Percentiles rank a stretch among this genome's conserved stretches.
Conservation (phyloP, 2,113 vertebrate species). For the Hyla sarda region DNA sequence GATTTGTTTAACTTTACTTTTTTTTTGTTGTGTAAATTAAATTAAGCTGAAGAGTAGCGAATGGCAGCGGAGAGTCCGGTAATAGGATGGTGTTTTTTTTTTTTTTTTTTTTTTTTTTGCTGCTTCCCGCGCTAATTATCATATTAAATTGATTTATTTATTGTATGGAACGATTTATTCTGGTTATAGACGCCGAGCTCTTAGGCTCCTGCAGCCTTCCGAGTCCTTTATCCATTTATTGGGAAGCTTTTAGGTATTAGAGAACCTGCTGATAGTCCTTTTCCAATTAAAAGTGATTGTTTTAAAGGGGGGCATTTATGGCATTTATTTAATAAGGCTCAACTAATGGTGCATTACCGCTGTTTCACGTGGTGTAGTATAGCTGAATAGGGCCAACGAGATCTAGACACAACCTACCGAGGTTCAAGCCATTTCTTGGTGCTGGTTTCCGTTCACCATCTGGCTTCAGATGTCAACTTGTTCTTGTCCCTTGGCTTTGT, state of each 20-base stretch:
- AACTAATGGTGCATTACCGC: not conserved
- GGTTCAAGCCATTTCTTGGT: not conserved
- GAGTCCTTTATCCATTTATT: not conserved
- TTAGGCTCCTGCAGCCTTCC: not conserved
- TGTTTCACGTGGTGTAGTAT: too few relatives aligned
- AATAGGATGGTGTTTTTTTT: not conserved
- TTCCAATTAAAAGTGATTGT: constrained; percentile 12
- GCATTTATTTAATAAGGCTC: not conserved
- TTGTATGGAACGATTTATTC: not conserved
- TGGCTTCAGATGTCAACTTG: not conserved
- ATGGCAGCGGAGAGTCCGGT: not conserved
- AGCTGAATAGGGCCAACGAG: too few relatives aligned
- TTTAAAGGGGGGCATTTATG: not conserved
- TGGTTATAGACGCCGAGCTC: not conserved
- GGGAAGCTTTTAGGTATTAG: not conserved
- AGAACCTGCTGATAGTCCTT: not conserved
- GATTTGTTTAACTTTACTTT: constrained; percentile 14
- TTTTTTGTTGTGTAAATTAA: constrained; percentile 10
- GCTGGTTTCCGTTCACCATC: not conserved
- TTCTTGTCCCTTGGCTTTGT: not conserved
- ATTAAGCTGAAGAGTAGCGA: not conserved
- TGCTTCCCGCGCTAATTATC: constrained; percentile 11
- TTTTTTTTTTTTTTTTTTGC: constrained; percentile 2
- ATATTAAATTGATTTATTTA: constrained; percentile 33
- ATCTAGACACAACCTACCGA: not conserved